These are phyloP conservation scores for Nephrocerus scutellatus DNA, from an alignment of 2,888 invertebrate species.

Conservation along the genomic window DNA sequence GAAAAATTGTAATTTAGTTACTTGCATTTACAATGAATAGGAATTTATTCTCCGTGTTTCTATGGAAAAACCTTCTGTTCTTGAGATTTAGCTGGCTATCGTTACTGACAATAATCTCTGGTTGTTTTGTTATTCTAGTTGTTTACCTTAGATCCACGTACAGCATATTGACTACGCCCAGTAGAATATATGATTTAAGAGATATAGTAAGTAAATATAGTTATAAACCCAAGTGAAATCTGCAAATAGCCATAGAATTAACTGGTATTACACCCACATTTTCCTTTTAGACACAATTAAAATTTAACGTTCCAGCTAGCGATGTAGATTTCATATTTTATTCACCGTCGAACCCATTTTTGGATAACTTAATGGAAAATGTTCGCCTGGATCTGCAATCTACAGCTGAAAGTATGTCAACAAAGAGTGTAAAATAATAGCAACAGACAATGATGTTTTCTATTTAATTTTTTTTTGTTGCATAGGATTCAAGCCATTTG, in stretches of 20 bases:
- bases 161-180: slow-evolving; percentile 16
- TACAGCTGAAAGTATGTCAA: slow-evolving; percentile 27
- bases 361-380: slow-evolving; percentile 31
- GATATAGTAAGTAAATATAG: slow-evolving; percentile 15
- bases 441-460: neutral
- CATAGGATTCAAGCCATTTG: slow-evolving; percentile 26
- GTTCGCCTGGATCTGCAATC: slow-evolving; percentile 31
- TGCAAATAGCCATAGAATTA: neutral
- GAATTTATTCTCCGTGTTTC: slow-evolving; percentile 27
- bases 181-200: slow-evolving; percentile 13
- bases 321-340: slow-evolving; percentile 33
- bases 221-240: neutral
- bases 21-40: slow-evolving; percentile 7
- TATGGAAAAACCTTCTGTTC: slow-evolving; percentile 34
- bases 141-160: slow-evolving; percentile 29
- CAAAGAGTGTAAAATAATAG: neutral
- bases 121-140: slow-evolving; percentile 23
- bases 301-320: slow-evolving; percentile 29
- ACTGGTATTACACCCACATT: no score
- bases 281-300: slow-evolving; percentile 26
- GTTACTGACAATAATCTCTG: slow-evolving; percentile 21
- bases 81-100: slow-evolving; percentile 28
- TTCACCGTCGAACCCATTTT: slow-evolving; percentile 26
- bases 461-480: slow-evolving; percentile 1
- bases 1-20: no score